Evolutionary conservation across 2,797 vertebrate genomes (phyloP).

Genomic region (Neosilurus mollespiculum): DNA sequence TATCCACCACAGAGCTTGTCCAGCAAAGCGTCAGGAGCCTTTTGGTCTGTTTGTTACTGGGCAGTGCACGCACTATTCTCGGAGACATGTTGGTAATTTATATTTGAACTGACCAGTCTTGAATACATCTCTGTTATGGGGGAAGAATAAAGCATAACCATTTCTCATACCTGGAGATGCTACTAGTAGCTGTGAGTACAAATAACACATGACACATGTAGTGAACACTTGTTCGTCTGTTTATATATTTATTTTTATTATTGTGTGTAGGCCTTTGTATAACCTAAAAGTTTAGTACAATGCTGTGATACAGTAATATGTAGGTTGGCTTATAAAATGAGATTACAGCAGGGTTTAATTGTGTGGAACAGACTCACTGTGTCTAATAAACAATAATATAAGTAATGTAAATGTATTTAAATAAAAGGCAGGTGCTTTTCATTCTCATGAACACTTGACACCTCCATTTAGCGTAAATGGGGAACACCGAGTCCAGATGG

Average conservation of each 20-base stretch:
- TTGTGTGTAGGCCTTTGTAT: background rate
- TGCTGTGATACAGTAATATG: background rate
- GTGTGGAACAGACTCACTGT: background rate
- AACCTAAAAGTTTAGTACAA: no score
- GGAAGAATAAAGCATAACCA: background rate
- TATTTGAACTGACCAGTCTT: background rate
- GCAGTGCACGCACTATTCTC: background rate
- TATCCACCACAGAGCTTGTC: background rate
- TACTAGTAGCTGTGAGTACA: background rate
- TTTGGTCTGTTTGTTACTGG: background rate
- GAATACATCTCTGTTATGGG: background rate
- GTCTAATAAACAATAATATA: conserved; percentile 32
- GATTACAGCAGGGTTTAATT: background rate
- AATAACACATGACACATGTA: background rate
- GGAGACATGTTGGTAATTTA: background rate
- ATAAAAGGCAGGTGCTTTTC: conserved; percentile 51
- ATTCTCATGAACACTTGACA: conserved; percentile 52
- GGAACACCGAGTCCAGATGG: conserved; percentile 66
- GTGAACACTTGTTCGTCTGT: no score
- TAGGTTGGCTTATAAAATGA: background rate
- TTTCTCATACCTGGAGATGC: background rate
- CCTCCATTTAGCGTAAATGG: conserved; percentile 52
- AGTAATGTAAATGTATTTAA: conserved; percentile 35
- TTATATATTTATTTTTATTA: background rate
- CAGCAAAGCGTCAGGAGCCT: background rate